Base-by-base conservation (phyloP, 1,140 invertebrate species). In the Geopemphigus sp. region DNA sequence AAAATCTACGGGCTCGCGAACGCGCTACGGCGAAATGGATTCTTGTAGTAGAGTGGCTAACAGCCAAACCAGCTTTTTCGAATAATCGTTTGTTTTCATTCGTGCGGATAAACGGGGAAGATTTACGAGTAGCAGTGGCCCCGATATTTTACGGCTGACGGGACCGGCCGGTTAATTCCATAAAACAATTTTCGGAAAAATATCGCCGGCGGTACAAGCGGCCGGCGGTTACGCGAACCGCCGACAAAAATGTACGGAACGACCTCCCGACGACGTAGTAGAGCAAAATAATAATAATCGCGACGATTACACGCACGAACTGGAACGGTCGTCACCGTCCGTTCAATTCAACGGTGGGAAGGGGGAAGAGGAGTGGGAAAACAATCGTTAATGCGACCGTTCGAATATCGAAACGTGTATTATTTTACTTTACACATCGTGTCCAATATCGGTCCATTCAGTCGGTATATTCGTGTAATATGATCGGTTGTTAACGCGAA, bases 91-190 rank as follows among this genome's bases (percentile, higher is more conserved):
- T 70, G 22, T 50, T 70, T 70, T 78, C 50, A 61, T 59, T 47
- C 39, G 10, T 61, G 73, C 61, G 57, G 56, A 32, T 78, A 78
- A 78, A 47, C 24, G 61, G 14, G n/a, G 47, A 78, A 61, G 73
- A 78, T 78, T 78, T 78, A 78, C 73, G 73, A 78, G 72, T 39
- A 22, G 29, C n/a, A n/a, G n/a, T n/a, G n/a, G n/a, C n/a, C 29
- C n/a, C 61, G 61, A 61, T 8, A 39, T 39, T 78, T 78, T 78
- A 78, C 26, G n/a, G 39, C 11, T 17, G 57, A 61, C 39, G 26
- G 56, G 56, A 8, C 50, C 22, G 45, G 39, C 22, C n/a, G 11
- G 32, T 61, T 78, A 47, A 57, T 45, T 78, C 73, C 39, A 61
- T 78, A 26, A 61, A 78, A 53, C 68, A 24, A 19, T 70, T 53